phyloP scores from a whole-genome alignment of 2,797 vertebrate species.

The Chloroceryle amazona region DNA sequence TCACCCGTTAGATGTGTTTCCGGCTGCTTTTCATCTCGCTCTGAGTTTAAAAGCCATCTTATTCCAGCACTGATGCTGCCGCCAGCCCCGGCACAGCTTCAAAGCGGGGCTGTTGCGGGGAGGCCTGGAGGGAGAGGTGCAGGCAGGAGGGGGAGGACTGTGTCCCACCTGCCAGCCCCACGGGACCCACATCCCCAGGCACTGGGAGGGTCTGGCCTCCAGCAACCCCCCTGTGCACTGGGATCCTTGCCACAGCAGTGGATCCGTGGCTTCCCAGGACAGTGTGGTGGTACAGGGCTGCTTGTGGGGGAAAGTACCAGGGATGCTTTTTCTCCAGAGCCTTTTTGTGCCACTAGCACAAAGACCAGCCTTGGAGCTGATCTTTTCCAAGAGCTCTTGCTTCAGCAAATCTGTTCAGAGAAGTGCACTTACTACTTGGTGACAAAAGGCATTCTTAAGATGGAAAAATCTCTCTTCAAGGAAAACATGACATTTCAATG shows the following conservation, averaged over 20 bases:
- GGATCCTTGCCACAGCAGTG: fast-evolving
- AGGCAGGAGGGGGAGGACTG: neutral
- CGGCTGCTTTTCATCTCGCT: constrained; percentile 66
- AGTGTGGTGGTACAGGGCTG: fast-evolving
- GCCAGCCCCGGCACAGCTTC: constrained; percentile 44
- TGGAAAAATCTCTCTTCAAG: constrained; percentile 65
- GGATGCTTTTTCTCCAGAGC: neutral
- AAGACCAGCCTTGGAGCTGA: neutral
- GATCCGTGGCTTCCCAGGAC: fast-evolving
- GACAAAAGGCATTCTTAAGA: neutral
- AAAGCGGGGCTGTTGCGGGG: neutral
- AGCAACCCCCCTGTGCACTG: fast-evolving
- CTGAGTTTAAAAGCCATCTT: constrained; percentile 43
- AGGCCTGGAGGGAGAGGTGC: neutral
- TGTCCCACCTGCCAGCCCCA: neutral
- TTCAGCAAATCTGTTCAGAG: neutral
- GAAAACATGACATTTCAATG: constrained; percentile 65
- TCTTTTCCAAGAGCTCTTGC: neutral
- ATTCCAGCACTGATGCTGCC: neutral
- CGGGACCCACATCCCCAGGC: fast-evolving
- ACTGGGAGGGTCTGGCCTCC: neutral
- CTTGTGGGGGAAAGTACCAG: fast-evolving
- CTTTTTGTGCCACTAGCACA: neutral
- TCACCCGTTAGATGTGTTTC: constrained; percentile 44
- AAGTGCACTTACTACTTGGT: neutral